phyloP scores from a whole-genome alignment of 2,888 invertebrate species.

The Drosophila buzzatii region DNA sequence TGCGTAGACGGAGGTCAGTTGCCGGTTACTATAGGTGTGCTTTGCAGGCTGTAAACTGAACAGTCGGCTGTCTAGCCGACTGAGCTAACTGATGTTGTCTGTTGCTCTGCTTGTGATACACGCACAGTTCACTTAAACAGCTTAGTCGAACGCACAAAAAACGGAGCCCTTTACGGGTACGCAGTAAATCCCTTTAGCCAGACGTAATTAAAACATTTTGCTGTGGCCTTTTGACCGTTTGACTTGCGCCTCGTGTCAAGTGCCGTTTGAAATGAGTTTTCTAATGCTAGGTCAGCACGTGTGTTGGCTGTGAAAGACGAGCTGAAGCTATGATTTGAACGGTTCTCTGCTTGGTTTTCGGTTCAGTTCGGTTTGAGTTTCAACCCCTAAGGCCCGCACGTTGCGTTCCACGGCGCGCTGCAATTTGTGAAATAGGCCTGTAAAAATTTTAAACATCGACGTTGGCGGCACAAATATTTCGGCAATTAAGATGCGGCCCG shows the following conservation, averaged over 20 bases:
- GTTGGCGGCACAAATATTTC: constrained; percentile 59
- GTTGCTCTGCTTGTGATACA: constrained; percentile 28
- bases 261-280: constrained; percentile 21
- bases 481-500: constrained; percentile 63
- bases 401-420: constrained; percentile 22
- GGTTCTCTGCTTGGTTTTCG: constrained; percentile 21
- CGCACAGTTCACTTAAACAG: constrained; percentile 33
- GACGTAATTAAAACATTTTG: constrained; percentile 67
- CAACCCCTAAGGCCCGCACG: constrained; percentile 33
- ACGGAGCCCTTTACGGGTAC: constrained; percentile 5
- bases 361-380: constrained; percentile 14
- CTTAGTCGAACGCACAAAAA: constrained; percentile 24
- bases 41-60: constrained; percentile 51
- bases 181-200: constrained; percentile 54
- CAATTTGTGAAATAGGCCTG: constrained; percentile 41
- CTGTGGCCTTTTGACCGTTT: constrained; percentile 44
- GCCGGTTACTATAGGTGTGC: constrained; percentile 1
- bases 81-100: constrained; percentile 11
- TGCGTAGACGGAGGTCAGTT: background rate
- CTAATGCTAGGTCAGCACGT: constrained; percentile 30
- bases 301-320: constrained; percentile 16
- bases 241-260: constrained; percentile 47
- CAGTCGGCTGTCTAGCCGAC: constrained; percentile 34
- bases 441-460: constrained; percentile 39
- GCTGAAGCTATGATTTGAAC: constrained; percentile 34